These are phyloP conservation scores for Chiloscyllium plagiosum DNA, from an alignment of 2,113 vertebrate species.

Conservation along the genomic window DNA sequence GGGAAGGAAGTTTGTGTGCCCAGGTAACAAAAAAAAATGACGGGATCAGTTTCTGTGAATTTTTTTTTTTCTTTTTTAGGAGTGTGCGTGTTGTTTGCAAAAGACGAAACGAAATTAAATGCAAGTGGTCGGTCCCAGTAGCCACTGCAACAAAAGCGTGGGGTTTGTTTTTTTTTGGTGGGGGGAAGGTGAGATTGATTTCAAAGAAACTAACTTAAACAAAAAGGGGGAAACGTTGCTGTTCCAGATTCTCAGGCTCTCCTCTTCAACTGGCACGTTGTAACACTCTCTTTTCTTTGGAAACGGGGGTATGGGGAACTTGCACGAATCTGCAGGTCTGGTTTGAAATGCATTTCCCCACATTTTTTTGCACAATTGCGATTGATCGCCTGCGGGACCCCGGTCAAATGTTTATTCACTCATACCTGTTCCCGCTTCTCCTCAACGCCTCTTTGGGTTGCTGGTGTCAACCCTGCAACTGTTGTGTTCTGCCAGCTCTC, in stretches of 20 bases:
- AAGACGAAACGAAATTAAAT: too few species aligned
- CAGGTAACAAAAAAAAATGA: neutral
- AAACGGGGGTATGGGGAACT: too few species aligned
- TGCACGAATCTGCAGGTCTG: slow-evolving; percentile 15
- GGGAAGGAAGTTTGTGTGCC: neutral
- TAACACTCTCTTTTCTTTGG: neutral
- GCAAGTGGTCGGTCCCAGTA: neutral
- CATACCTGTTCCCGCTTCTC: neutral
- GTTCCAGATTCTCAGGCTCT: neutral
- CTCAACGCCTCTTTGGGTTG: neutral
- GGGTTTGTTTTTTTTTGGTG: neutral
- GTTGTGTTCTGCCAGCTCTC: neutral
- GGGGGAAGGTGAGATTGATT: neutral
- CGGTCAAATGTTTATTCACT: neutral
- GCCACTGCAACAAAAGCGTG: neutral
- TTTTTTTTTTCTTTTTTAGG: too few species aligned
- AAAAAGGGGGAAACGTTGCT: neutral
- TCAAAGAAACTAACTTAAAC: neutral
- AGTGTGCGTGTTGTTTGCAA: neutral
- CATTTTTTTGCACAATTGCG: neutral
- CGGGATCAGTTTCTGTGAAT: too few species aligned
- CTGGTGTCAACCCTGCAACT: neutral
- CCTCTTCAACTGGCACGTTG: neutral
- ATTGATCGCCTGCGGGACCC: neutral
- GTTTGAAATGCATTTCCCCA: neutral